Percentiles rank a stretch among this genome's conserved stretches.
phyloP scores from a whole-genome alignment of 2,113 vertebrate genomes.

The Polyodon spathula region DNA sequence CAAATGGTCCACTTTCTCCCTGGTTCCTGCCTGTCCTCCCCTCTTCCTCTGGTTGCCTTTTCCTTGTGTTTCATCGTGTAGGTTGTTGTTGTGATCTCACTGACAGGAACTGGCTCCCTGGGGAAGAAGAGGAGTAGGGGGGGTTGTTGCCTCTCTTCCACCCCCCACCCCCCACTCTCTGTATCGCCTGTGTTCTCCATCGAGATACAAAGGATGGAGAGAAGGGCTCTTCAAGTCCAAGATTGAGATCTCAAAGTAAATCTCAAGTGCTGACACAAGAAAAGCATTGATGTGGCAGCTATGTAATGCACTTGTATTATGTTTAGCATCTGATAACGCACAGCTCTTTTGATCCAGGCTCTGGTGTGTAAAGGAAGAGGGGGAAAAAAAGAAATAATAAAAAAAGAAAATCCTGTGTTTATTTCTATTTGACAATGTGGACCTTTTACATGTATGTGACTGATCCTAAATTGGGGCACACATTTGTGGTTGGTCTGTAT shows the following conservation, averaged over 20 bases:
- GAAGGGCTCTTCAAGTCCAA: conserved; percentile 36
- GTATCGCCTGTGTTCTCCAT: conserved; percentile 22
- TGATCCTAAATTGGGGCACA: too few relatives aligned
- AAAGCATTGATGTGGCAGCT: conserved; percentile 24
- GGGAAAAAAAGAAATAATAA: too few relatives aligned
- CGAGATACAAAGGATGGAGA: conserved; percentile 32
- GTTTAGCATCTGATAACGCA: conserved; percentile 28
- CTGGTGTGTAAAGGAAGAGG: conserved; percentile 24
- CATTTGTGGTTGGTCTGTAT: too few relatives aligned
- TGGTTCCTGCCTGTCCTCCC: conserved; percentile 7
- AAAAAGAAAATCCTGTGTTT: too few relatives aligned
- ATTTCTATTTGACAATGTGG: too few relatives aligned
- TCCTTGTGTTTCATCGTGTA: conserved; percentile 40
- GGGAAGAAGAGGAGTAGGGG: too few relatives aligned
- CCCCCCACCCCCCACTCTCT: conserved; percentile 16
- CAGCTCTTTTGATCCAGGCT: conserved; percentile 24
- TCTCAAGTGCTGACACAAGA: conserved; percentile 35
- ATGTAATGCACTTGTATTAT: conserved; percentile 29
- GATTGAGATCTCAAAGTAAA: conserved; percentile 30
- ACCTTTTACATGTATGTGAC: too few relatives aligned
- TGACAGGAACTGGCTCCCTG: conserved; percentile 44
- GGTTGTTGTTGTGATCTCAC: conserved; percentile 56
- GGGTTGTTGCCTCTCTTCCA: conserved; percentile 22
- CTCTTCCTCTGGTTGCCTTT: conserved; percentile 36
- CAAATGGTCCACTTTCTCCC: conserved; percentile 12